A percentile compares a stretch with the other conserved stretches of the same genome.
Evolutionary conservation across 37 sponge, comb jelly and placozoan species (phyloP).

Genomic region (Haliclona indistincta): DNA sequence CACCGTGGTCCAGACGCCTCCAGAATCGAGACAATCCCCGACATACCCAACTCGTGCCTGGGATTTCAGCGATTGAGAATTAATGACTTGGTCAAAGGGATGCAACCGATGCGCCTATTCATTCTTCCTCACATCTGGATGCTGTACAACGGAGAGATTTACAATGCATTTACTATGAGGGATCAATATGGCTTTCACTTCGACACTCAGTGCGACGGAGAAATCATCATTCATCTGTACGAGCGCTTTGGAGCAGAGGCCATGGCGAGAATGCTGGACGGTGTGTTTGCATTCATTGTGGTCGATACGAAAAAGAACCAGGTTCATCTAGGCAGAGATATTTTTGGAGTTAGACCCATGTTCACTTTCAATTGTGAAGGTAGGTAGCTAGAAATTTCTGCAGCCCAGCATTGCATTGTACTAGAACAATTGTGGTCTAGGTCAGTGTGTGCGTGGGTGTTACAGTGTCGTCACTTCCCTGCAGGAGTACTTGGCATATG

Average conservation of each 20-base stretch:
- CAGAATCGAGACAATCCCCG: constrained; percentile 17
- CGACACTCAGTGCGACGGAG: constrained; percentile 18
- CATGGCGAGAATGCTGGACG: constrained; percentile 54
- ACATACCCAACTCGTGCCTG: constrained; percentile 21
- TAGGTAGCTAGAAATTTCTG: too few species aligned
- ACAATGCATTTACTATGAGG: constrained; percentile 15
- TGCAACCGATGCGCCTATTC: constrained; percentile 37
- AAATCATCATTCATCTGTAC: constrained; percentile 34
- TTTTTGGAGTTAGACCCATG: constrained; percentile 58
- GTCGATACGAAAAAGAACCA: constrained; percentile 32
- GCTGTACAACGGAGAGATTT: constrained; percentile 62
- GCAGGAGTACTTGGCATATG: constrained; percentile 15
- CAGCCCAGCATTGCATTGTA: too few species aligned
- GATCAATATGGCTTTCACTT: neutral
- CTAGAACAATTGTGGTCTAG: too few species aligned
- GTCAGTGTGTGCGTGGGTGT: too few species aligned
- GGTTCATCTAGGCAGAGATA: constrained; percentile 48
- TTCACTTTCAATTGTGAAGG: constrained; percentile 30
- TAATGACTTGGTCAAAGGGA: constrained; percentile 11
- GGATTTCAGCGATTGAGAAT: constrained; percentile 46
- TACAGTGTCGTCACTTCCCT: too few species aligned
- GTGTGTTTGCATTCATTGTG: constrained; percentile 57
- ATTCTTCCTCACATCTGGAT: constrained; percentile 18
- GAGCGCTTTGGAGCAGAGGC: constrained; percentile 4
- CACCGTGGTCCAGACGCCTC: constrained; percentile 55